A percentile compares a stretch with the other conserved stretches of the same genome.
phyloP scores from a whole-genome alignment of 2,888 invertebrate genomes.

The Drosophila emarginata region DNA sequence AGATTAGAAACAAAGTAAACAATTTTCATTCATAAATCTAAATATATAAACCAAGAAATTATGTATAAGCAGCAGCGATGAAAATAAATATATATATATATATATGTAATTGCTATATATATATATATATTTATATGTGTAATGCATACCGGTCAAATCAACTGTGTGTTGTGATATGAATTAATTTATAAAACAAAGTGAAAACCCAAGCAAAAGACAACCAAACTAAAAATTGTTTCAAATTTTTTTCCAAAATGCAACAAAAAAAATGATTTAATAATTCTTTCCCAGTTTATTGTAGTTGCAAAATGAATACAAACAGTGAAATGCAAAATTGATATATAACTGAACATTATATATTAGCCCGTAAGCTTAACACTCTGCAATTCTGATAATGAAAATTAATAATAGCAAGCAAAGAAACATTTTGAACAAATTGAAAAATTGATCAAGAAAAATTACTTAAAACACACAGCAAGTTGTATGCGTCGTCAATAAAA shows the following conservation, averaged over 20 bases:
- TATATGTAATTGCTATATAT: conserved; percentile 36
- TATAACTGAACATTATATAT: conserved; percentile 11
- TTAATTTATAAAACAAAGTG: conserved; percentile 65
- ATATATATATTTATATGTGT: conserved; percentile 35
- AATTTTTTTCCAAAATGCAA: conserved; percentile 3
- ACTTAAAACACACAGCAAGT: conserved; percentile 54
- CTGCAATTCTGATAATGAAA: conserved; percentile 5
- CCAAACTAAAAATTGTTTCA: conserved; percentile 23
- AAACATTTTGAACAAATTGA: conserved; percentile 43
- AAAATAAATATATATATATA: conserved; percentile 31
- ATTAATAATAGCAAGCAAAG: conserved; percentile 24
- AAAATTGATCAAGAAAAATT: conserved; percentile 37
- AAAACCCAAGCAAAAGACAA: conserved; percentile 28
- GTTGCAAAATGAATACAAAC: conserved; percentile 7
- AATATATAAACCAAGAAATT: conserved; percentile 24
- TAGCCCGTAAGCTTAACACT: conserved; percentile 6
- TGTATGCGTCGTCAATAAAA: conserved; percentile 70
- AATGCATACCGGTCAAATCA: conserved; percentile 65
- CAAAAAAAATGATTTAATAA: conserved; percentile 20
- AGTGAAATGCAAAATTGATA: conserved; percentile 5
- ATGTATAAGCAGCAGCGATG: conserved; percentile 21
- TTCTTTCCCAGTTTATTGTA: conserved; percentile 6
- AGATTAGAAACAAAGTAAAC: conserved; percentile 53
- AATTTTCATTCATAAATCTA: conserved; percentile 54
- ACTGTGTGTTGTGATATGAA: conserved; percentile 77